These are phyloP conservation scores for Choloepus hoffmanni DNA, from an alignment of 2,113 vertebrate genomes.

Conservation along the genomic window DNA sequence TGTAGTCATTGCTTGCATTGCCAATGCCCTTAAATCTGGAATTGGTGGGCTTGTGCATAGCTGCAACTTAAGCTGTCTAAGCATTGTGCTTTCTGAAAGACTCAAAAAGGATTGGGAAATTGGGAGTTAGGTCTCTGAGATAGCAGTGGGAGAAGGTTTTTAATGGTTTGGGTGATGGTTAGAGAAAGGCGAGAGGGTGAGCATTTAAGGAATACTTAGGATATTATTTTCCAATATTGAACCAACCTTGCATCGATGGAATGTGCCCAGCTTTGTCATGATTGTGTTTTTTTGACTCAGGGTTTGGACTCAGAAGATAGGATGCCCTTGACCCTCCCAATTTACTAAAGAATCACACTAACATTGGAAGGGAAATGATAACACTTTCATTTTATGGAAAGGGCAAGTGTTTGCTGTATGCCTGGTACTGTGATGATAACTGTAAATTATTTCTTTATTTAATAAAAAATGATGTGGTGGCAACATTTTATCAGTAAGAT, in stretches of 20 bases:
- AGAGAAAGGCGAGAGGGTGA: background rate
- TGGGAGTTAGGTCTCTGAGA: background rate
- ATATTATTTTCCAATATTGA: background rate
- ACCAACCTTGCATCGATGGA: background rate
- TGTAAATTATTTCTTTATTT: conserved; percentile 13
- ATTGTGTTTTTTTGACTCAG: background rate
- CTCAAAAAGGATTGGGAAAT: background rate
- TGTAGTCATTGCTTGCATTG: background rate
- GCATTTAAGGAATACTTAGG: background rate
- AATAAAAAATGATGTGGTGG: background rate
- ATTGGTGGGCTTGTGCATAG: background rate
- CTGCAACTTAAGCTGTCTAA: background rate
- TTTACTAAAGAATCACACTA: background rate
- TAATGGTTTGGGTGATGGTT: background rate
- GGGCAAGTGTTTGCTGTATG: background rate
- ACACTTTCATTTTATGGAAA: background rate
- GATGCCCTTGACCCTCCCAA: background rate
- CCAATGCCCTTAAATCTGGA: background rate
- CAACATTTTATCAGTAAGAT: background rate
- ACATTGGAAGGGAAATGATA: background rate
- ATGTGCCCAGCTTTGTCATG: background rate
- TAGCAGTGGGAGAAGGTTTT: background rate
- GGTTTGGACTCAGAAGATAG: background rate
- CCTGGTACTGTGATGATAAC: background rate
- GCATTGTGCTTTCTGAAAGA: background rate